phyloP scores from a whole-genome alignment of 2,888 invertebrate genomes.

The Allygus modestus region DNA sequence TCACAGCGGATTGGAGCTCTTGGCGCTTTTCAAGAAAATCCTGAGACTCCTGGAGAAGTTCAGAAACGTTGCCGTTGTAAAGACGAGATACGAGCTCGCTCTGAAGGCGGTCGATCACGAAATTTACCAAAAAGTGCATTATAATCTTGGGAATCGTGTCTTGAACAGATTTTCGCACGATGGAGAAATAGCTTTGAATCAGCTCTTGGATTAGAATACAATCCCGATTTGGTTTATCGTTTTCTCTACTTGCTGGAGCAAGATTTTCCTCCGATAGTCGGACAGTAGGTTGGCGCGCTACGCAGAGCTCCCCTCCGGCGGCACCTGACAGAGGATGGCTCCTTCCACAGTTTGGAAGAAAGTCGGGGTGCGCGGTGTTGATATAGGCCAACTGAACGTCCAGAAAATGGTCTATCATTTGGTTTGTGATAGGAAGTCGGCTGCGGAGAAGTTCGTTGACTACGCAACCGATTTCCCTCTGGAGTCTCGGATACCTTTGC shows the following conservation, averaged over 20 bases:
- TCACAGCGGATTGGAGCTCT: conserved; percentile 25
- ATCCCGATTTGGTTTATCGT: conserved; percentile 54
- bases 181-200: conserved; percentile 80
- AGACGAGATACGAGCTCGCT: conserved; percentile 80
- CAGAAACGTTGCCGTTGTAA: conserved; percentile 78
- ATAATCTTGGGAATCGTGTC: conserved; percentile 82
- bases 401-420: conserved; percentile 81
- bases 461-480: conserved; percentile 80
- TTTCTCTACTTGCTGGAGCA: background rate
- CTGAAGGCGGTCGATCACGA: conserved; percentile 80
- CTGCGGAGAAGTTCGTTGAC: conserved; percentile 78
- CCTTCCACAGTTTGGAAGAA: conserved; percentile 71
- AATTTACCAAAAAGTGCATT: conserved; percentile 82
- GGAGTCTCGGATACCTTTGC: conserved; percentile 80
- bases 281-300: background rate
- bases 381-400: conserved; percentile 81
- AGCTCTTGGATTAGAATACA: conserved; percentile 75
- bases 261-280: background rate
- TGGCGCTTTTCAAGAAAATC: conserved; percentile 74
- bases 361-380: conserved; percentile 83
- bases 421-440: conserved; percentile 79
- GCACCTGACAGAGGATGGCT: background rate
- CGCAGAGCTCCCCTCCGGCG: background rate
- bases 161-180: conserved; percentile 81
- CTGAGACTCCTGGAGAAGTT: conserved; percentile 79